These are phyloP conservation scores for Drosophila elegans DNA, from an alignment of 1,140 invertebrate genomes.

Conservation along the genomic window DNA sequence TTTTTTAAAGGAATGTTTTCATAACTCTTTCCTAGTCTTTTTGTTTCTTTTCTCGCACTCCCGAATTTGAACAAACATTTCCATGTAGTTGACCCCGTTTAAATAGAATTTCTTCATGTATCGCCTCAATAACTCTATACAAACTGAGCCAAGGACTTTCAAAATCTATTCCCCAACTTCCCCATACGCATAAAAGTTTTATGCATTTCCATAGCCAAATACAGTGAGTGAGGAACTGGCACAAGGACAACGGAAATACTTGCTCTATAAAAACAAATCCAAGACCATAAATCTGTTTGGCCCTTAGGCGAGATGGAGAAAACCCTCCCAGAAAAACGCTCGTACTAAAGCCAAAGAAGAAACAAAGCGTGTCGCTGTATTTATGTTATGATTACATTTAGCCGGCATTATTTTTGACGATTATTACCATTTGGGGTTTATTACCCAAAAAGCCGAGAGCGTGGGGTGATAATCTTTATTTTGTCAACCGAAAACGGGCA, in stretches of 20 bases:
- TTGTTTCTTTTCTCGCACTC: neutral
- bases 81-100: conserved; percentile 28
- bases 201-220: conserved; percentile 36
- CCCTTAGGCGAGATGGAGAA: conserved; percentile 22
- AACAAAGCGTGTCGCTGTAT: conserved; percentile 29
- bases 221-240: conserved; percentile 29
- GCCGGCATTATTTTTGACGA: conserved; percentile 69
- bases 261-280: conserved; percentile 65
- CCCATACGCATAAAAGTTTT: conserved; percentile 26
- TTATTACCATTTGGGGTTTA: conserved; percentile 60
- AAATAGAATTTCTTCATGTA: conserved; percentile 29
- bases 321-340: conserved; percentile 20
- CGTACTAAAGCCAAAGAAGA: conserved; percentile 8
- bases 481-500: conserved; percentile 42
- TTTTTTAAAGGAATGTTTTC: neutral
- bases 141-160: conserved; percentile 41
- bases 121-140: conserved; percentile 31
- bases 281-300: conserved; percentile 59
- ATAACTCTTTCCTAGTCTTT: neutral
- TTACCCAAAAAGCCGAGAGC: conserved; percentile 12
- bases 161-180: conserved; percentile 30
- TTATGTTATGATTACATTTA: conserved; percentile 58
- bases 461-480: conserved; percentile 26
- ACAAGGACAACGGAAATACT: conserved; percentile 66
- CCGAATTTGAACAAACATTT: neutral